Evolutionary conservation across 2,888 invertebrate species (phyloP).

Genomic region (Thereva unica): DNA sequence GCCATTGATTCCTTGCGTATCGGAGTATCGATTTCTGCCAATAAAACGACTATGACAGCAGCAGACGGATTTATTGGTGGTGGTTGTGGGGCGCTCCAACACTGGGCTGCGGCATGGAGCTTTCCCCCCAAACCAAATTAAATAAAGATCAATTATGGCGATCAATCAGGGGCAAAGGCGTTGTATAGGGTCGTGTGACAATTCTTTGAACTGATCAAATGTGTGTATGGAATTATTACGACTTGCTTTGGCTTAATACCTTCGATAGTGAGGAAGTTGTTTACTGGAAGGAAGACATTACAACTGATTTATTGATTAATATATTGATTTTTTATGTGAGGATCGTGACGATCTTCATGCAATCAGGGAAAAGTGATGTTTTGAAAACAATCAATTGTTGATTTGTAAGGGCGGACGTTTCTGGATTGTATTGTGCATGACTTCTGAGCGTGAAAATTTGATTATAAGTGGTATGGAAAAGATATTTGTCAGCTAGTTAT

Average conservation of each 20-base stretch:
- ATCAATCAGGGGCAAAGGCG: conserved; percentile 52
- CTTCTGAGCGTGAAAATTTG: no score
- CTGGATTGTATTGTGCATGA: no score
- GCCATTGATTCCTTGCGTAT: conserved; percentile 12
- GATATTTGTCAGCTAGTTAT: no score
- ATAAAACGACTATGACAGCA: conserved; percentile 1
- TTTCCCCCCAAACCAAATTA: conserved; percentile 31
- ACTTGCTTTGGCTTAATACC: background rate
- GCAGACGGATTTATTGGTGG: background rate
- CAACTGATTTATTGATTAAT: no score
- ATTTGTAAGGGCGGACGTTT: no score
- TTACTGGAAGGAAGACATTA: no score
- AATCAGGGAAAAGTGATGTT: no score
- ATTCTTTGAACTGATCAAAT: conserved; percentile 49
- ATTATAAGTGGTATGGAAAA: no score
- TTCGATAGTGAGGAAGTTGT: no score
- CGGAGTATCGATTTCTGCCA: background rate
- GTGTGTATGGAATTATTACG: conserved; percentile 21
- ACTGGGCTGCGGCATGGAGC: conserved; percentile 1
- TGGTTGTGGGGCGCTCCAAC: conserved; percentile 4
- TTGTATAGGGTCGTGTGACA: conserved; percentile 59
- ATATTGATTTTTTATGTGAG: no score
- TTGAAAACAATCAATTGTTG: no score
- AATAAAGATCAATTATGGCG: conserved; percentile 32
- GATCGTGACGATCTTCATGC: no score